Evolutionary conservation across 2,888 invertebrate genomes (phyloP), one percentile per base, ranked within the genome.

Genomic region (Camponotus fellah): DNA sequence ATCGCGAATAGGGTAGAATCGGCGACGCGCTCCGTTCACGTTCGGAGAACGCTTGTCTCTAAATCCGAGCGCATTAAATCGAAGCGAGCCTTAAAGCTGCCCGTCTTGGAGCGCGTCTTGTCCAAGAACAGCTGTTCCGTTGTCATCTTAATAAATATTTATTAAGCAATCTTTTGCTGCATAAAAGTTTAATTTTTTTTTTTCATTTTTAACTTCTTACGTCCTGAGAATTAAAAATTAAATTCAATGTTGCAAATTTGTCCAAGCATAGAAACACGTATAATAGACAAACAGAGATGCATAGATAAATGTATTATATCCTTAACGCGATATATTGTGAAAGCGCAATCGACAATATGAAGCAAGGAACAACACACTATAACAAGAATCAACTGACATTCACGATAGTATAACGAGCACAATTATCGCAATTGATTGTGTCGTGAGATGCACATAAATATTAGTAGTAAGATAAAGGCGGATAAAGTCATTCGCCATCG

Each of bases 371-470:
- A 80, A 71, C 71, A 46, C 21, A 60, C 79, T 34, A 8, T 71
- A 79, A 71, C 71, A 79, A 79, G 72, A 80, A 72, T 60, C 72
- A 37, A 72, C 72, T 80, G 79, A 72, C 72, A 72, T 80, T 80
- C 72, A 80, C 79, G 79, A 79, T 80, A 80, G 62, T 80, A 26
- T 49, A 72, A 80, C 79, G 49, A 46, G 79, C 72, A 46, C 17
- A 71, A 80, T 80, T 80, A 80, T 80, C 79, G 72, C 79, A 72
- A 71, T 49, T 53, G 72, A 72, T 80, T 71, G 60, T 72, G 72
- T 72, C 34, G 79, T 72, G 79, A 80, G 79, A 80, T 71, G 72
- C 37, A 80, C 72, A 80, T 80, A 80, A 80, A 80, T 80, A 72
- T 80, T 72, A 26, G 72, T 80, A 80, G 71, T 72, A 72, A 80